Conservation (phyloP, 2,113 vertebrate species). For the Reinhardtius hippoglossoides region DNA sequence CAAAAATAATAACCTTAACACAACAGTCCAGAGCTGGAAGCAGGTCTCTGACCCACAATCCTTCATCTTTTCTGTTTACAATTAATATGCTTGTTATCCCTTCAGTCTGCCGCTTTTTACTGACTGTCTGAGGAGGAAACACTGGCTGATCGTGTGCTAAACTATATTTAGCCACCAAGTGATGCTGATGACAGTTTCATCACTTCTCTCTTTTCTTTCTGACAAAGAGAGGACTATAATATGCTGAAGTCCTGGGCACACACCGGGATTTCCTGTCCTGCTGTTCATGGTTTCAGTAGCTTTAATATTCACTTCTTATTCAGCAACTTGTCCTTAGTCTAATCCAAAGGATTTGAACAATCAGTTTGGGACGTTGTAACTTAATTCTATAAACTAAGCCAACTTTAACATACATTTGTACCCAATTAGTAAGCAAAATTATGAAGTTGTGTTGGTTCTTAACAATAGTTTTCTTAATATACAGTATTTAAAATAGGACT, state of each 20-base stretch:
- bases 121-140: conserved; percentile 50
- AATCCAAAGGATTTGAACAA: neutral
- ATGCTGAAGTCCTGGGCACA: conserved; percentile 11
- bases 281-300: conserved; percentile 10
- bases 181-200: conserved; percentile 56
- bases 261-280: conserved; percentile 8
- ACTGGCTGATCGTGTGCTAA: neutral
- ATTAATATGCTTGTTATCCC: conserved; percentile 57
- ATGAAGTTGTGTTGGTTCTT: neutral
- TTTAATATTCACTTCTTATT: neutral
- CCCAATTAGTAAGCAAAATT: neutral
- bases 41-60: conserved; percentile 22
- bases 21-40: conserved; percentile 1
- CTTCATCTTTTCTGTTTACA: conserved; percentile 59
- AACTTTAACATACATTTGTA: neutral
- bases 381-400: neutral
- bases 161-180: conserved; percentile 61
- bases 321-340: neutral
- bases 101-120: conserved; percentile 29
- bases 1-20: conserved; percentile 47
- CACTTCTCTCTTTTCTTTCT: conserved; percentile 19
- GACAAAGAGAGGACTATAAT: conserved; percentile 24
- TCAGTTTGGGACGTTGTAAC: neutral
- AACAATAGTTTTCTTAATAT: neutral
- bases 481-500: neutral